These are phyloP conservation scores for Sebastes flavidus DNA, from an alignment of 2,797 vertebrate species.

Conservation along the genomic window DNA sequence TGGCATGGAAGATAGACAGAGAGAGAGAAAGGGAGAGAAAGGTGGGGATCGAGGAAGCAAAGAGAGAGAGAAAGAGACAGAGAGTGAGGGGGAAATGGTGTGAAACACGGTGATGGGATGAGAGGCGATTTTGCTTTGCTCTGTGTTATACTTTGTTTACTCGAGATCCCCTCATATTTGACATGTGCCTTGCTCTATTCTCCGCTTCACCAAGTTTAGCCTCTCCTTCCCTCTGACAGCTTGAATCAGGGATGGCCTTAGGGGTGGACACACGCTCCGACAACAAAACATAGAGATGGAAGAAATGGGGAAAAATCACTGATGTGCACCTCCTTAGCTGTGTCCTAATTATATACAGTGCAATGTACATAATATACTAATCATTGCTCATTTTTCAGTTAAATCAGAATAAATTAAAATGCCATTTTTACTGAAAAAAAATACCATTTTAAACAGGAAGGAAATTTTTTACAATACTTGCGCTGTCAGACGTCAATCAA, in stretches of 20 bases:
- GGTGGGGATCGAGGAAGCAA: slow-evolving; percentile 34
- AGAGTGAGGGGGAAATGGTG: slow-evolving; percentile 34
- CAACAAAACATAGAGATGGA: slow-evolving; percentile 51
- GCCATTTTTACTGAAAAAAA: not conserved
- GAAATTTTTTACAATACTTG: not conserved
- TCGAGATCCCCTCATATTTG: slow-evolving; percentile 78
- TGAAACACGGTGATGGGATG: slow-evolving; percentile 64
- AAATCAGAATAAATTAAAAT: not conserved
- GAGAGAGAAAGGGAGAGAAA: slow-evolving; percentile 26
- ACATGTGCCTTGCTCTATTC: slow-evolving; percentile 81
- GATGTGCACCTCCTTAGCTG: slow-evolving; percentile 13
- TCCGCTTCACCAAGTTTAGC: slow-evolving; percentile 77
- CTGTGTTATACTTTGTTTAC: slow-evolving; percentile 79
- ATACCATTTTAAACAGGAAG: not conserved
- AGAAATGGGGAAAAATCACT: slow-evolving; percentile 29
- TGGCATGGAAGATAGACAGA: slow-evolving; percentile 27
- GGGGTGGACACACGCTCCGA: slow-evolving; percentile 57
- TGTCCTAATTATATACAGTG: not conserved
- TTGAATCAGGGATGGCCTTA: slow-evolving; percentile 63
- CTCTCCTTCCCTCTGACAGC: slow-evolving; percentile 72
- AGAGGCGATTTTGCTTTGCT: slow-evolving; percentile 70
- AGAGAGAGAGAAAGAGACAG: slow-evolving; percentile 18
- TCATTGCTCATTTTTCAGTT: not conserved
- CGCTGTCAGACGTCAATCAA: not conserved
- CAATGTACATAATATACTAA: rapidly evolving